Evolutionary conservation across 1,140 invertebrate genomes (phyloP), one percentile per base, ranked within the genome.

Genomic region (Leptinotarsa texana): DNA sequence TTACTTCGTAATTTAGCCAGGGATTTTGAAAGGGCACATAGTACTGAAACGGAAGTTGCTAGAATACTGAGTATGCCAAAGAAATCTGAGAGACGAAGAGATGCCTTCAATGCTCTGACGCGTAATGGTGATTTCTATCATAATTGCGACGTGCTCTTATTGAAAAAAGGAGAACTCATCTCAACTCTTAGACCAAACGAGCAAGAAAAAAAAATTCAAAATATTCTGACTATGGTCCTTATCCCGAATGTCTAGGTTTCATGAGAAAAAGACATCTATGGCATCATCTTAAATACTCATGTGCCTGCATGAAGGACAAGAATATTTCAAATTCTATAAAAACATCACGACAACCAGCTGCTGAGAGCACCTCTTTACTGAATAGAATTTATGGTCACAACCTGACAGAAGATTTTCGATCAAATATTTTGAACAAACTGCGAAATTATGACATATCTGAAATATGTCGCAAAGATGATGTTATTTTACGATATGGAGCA

Each of bases 391-490:
- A 27, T 42, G 73, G 67, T 15, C 49, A 42, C 21, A 63, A 69
- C 33, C 51, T 74, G 13, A 61, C 66, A 42, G 27, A 61, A 51
- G 74, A 63, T 13, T 75, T 71, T 72, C 49, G 49, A 15, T 48
- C 33, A 21, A 69, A 75, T 24, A 71, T 75, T 51, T 17, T 75
- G 33, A 48, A 72, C 51, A 71, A 63, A 63, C 63, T 75, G 4
- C 66, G 74, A 75, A 75, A 71, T 71, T 61, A 75, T 75, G 68
- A 18, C 21, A 75, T 75, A 66, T 68, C 73, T 18, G 24, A 69
- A 67, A 68, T 15, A 47, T 74, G 73, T 61, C 21, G 63, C 48
- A 27, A 74, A 49, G 73, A 74, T 47, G 8, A 68, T 18, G 11
- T 49, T 27, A 68, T 74, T 63, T 48, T 74, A 66, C 48, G 21